phyloP scores from a whole-genome alignment of 2,888 invertebrate genomes.

The Hirtodrosophila cameraria region DNA sequence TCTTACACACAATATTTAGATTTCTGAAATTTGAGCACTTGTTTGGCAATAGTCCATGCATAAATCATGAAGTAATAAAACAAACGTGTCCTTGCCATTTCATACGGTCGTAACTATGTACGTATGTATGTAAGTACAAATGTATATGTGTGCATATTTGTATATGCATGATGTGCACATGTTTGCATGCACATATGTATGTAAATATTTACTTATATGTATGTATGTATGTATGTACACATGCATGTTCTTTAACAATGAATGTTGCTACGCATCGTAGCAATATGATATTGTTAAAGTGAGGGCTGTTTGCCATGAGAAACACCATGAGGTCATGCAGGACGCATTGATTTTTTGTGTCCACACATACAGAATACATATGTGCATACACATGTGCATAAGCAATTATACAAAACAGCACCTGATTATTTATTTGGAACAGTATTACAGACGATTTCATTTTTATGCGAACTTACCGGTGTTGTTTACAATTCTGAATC shows the following conservation, averaged over 20 bases:
- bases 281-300: neutral
- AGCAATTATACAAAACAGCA: neutral
- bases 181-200: no score
- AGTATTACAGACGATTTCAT: neutral
- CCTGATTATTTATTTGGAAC: neutral
- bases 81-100: no score
- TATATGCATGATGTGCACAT: no score
- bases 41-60: no score
- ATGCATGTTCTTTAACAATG: constrained; percentile 13
- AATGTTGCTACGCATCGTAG: constrained; percentile 41
- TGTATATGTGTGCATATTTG: no score
- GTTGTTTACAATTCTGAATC: neutral
- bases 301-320: constrained; percentile 6
- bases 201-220: neutral
- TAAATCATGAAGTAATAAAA: no score
- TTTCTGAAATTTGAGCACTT: no score
- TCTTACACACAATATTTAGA: no score
- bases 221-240: neutral
- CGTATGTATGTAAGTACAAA: no score
- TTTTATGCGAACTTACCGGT: constrained; percentile 24
- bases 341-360: constrained; percentile 42
- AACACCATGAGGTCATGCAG: constrained; percentile 46
- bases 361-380: neutral
- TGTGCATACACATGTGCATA: neutral
- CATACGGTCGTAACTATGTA: no score